Base-by-base conservation (phyloP, 2,888 invertebrate species). In the Platycheirus rosarum region DNA sequence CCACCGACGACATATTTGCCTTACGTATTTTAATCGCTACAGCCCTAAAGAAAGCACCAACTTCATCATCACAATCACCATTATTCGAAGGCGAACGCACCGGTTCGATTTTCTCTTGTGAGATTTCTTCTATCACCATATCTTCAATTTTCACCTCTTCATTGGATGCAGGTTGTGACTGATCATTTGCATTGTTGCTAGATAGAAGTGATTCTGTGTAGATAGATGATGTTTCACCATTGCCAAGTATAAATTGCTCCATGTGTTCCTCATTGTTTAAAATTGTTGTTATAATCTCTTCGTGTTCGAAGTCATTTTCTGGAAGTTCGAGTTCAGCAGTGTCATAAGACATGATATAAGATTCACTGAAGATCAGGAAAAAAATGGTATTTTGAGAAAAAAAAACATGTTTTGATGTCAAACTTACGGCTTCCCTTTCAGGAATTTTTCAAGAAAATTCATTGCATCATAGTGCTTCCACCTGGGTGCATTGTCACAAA, bases 391-490 rank as follows among this genome's bases (percentile, higher is more conserved):
- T 23, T 37, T 23, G 7, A 14, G 4, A 42, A 32, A 1, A 32
- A 6, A 7, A 32, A 32, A 4, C 29, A 3, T 8, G 3, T 3
- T 11, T 1, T n/a, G n/a, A 40, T 1, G 2, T 11, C 5, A 14
- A 76, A 23, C 87, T 86, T 85, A 89, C 89, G 85, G 86, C 7
- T 87, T 89, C 49, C 88, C 87, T 78, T 88, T 89, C 29, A 89
- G 87, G 57, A 87, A 89, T 49, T 88, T 87, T 48, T 88, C 88
- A 5, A 89, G 84, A 76, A 89, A 89, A 16, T 75, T 84, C 9
- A 89, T 85, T 0, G 88, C 88, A 68, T 89, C 88, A 35, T 89
- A 89, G 75, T 89, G 89, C 62, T 89, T 89, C 89, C 89, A 89
- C 7, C 89, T 87, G 3, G 89, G 87, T 1, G 49, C 2, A n/a